Evolutionary conservation across 2,113 vertebrate species (phyloP), one percentile per base, ranked within the genome.

Genomic region (Mesitornis unicolor): DNA sequence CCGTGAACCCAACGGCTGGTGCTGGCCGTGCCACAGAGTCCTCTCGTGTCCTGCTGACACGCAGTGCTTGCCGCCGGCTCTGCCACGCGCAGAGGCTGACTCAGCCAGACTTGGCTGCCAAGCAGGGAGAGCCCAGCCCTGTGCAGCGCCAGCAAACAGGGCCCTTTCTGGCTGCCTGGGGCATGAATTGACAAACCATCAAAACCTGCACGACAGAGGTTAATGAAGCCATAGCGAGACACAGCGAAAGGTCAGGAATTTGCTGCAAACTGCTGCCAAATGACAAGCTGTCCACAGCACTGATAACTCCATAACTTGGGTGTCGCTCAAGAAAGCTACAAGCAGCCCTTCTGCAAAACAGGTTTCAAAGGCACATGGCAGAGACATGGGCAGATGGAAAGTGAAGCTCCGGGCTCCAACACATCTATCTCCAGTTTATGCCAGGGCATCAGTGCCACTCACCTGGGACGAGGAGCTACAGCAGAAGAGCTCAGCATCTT

Each of bases 201-300:
- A 93, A 84, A 86, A 70, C 40, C 50, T 65, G n/a, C 57, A 47
- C 9, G 82, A 94, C 71, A 96, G 94, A 96, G 80, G 90, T 91
- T 94, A 94, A 95, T 90, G 78, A 92, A 94, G 83, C 71, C 88
- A 95, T 13, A 19, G 36, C 93, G 71, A 87, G 42, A 84, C n/a
- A 70, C 0, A 0, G 81, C 80, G 84, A 84, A 93, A 92, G 63
- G 53, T 84, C 64, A 73, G 38, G 40, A 87, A 75, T 93, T 79
- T 75, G 74, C 47, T 91, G 81, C 24, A 8, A 95, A 90, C 31
- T 73, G 56, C 82, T 81, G 74, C 64, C 91, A 92, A 95, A 74
- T 29, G 15, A 73, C 35, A 81, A 77, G 42, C 47, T 79, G 53
- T 26, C 50, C 64, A 74, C 61, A 88, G 86, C 67, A 86, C 57